Evolutionary conservation across 2,113 vertebrate genomes (phyloP).

Genomic region (Psittacula cyanocephala): DNA sequence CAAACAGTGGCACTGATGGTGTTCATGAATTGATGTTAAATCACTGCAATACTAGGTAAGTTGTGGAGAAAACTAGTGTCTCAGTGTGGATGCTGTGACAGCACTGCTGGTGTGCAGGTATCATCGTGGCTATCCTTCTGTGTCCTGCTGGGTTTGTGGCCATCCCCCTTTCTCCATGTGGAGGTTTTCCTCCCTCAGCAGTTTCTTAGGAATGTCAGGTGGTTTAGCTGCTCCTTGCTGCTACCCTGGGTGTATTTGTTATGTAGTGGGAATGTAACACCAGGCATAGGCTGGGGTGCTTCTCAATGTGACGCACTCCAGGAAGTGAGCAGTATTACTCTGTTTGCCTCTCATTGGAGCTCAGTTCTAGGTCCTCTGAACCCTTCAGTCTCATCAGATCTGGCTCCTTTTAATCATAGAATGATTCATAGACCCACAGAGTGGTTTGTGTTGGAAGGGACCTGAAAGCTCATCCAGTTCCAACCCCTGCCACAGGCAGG

Average conservation of each 20-base stretch:
- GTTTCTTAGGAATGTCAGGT: background rate
- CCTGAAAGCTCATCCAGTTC: background rate
- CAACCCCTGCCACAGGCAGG: background rate
- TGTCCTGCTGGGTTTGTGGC: background rate
- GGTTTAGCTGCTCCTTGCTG: background rate
- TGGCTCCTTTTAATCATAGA: background rate
- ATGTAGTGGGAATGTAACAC: background rate
- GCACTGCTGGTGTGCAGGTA: background rate
- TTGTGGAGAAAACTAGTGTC: background rate
- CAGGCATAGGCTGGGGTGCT: background rate
- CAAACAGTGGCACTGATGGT: background rate
- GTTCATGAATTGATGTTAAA: background rate
- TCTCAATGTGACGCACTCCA: background rate
- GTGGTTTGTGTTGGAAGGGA: background rate
- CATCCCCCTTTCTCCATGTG: background rate
- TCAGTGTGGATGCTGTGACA: background rate
- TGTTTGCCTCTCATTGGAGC: background rate
- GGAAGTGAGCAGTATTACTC: background rate
- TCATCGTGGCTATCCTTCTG: background rate
- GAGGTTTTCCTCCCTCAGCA: background rate
- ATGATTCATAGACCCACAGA: background rate
- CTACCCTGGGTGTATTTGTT: background rate
- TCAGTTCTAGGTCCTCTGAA: background rate
- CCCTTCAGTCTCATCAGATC: background rate
- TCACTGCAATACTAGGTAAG: rapidly evolving